Evolutionary conservation across 2,797 vertebrate genomes (phyloP).

Genomic region (Simalia tracyae): DNA sequence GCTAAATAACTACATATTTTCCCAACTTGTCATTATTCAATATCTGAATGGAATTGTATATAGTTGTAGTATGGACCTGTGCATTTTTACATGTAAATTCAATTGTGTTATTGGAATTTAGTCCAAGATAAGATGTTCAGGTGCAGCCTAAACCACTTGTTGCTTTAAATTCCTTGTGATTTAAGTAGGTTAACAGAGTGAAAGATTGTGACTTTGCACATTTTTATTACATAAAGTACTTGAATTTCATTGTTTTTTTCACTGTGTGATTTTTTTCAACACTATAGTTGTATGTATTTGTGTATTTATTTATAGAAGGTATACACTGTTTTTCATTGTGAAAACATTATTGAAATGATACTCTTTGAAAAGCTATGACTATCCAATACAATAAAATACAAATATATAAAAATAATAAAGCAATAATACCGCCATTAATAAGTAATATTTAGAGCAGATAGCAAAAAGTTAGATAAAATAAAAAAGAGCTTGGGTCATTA

Average conservation of each 20-base stretch:
- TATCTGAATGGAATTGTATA: neutral
- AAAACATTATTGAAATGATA: neutral
- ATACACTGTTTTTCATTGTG: neutral
- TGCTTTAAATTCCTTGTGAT: neutral
- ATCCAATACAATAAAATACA: neutral
- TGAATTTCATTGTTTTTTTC: neutral
- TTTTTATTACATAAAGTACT: neutral
- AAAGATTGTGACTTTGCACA: neutral
- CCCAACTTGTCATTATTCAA: neutral
- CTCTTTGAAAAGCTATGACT: neutral
- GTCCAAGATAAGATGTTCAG: neutral
- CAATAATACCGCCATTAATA: neutral
- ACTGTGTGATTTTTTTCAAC: neutral
- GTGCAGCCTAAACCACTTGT: neutral
- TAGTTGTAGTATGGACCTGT: neutral
- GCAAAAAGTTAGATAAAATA: neutral
- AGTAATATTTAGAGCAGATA: neutral
- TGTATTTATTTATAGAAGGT: neutral
- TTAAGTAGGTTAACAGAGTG: neutral
- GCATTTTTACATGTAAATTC: neutral
- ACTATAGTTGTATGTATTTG: neutral
- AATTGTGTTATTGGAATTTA: conserved; percentile 1
- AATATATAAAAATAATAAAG: neutral
- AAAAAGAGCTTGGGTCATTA: neutral
- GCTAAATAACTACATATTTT: neutral